phyloP scores from a whole-genome alignment of 2,888 invertebrate genomes.

The Mechanitis messenoides region DNA sequence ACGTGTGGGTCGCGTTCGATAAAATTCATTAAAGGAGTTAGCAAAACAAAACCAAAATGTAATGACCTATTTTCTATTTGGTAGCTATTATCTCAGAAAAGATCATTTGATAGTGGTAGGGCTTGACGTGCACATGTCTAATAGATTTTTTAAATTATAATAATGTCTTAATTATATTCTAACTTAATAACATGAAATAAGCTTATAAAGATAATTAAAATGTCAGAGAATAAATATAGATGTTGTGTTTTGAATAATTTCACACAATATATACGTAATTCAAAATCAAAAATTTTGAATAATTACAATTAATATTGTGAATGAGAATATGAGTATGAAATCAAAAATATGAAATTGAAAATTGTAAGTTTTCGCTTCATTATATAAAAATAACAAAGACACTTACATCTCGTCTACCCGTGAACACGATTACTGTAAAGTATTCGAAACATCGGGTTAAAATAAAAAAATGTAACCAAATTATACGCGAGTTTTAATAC shows the following conservation, averaged over 20 bases:
- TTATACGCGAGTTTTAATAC: too few species aligned
- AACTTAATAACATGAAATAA: conserved; percentile 18
- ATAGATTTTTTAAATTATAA: conserved; percentile 41
- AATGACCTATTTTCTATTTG: conserved; percentile 36
- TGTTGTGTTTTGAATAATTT: neutral
- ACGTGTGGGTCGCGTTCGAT: conserved; percentile 41
- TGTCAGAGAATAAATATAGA: too few species aligned
- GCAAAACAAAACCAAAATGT: conserved; percentile 55
- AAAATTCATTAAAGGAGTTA: conserved; percentile 72
- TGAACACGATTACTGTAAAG: too few species aligned
- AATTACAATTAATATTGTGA: neutral
- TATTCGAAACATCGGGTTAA: too few species aligned
- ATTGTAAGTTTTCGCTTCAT: neutral
- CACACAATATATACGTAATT: neutral
- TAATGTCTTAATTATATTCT: conserved; percentile 11
- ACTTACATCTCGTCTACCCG: too few species aligned
- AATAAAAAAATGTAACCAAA: too few species aligned
- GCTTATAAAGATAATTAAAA: conserved; percentile 6
- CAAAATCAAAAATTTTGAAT: neutral
- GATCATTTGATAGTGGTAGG: conserved; percentile 12
- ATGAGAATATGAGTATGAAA: too few species aligned
- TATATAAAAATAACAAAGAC: neutral
- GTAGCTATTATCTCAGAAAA: conserved; percentile 13
- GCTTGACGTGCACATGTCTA: conserved; percentile 45
- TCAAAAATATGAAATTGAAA: too few species aligned